Base-by-base conservation (phyloP, 2,888 invertebrate genomes). In the Caenorhabditis sp. region DNA sequence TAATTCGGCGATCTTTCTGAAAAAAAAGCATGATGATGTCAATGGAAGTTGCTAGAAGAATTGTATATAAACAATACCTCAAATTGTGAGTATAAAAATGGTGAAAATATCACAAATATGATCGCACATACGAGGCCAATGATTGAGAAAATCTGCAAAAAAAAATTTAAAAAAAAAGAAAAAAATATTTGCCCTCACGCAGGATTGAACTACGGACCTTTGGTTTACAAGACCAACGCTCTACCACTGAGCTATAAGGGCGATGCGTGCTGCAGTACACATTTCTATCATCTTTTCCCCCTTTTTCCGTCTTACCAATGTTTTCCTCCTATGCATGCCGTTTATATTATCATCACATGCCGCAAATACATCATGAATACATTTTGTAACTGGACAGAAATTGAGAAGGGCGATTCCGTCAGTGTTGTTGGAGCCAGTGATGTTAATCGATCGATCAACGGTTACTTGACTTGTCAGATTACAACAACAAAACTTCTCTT, bases 171-270 rank as follows among this genome's bases (percentile, higher is more conserved):
- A 36, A 36, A 36, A n/a, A n/a, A n/a, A n/a, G n/a, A n/a, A n/a
- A n/a, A n/a, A n/a, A n/a, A n/a, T n/a, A n/a, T n/a, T n/a, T n/a
- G n/a, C n/a, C n/a, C 75, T 64, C 75, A 75, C 65, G 70, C 75
- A 63, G 70, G 75, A 71, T 75, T 68, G 75, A 75, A 75, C 75
- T 63, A 71, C 70, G 64, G 70, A 70, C 70, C 75, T 76, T 69
- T 72, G 71, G 76, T 76, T 76, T 76, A 72, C 70, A 72, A 76
- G 76, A 76, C 76, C 76, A 69, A 69, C 76, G 72, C 70, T 77
- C 73, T 77, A 59, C 73, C 73, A 72, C 73, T 77, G 71, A 70
- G 76, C 76, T 76, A 76, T 76, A 72, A 66, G 69, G 76, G 76
- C 76, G n/a, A n/a, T n/a, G n/a, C n/a, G n/a, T n/a, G n/a, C n/a